Base-by-base conservation (phyloP, 2,113 vertebrate species). In the Bufo gargarizans region DNA sequence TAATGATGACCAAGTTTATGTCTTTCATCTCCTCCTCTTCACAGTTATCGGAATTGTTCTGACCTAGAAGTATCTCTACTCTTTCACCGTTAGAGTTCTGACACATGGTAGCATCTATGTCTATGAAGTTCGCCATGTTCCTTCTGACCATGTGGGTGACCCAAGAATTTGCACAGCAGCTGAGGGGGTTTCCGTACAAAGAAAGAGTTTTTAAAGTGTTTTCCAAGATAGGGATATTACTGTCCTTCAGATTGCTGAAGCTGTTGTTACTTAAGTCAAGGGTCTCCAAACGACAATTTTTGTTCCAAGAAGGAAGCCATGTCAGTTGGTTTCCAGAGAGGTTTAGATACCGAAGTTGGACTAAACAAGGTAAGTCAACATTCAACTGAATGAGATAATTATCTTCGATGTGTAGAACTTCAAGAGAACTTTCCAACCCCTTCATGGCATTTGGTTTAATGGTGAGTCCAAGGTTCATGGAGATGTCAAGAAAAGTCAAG, bases 191-290 rank as follows among this genome's bases (percentile, higher is more conserved):
- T 16, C 96, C 97, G 2, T 95, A 92, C 77, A 99, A 92, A 91
- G 97, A 97, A 55, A 99, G 94, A 49, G 93, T 96, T 88, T 94
- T 95, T 2, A 99, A 95, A 0, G 96, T 97, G 77, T 88, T 94
- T 89, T 97, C 95, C 92, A 99, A 90, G 12, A 94, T 94, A 0
- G 93, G 91, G 85, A 99, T 94, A 56, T 96, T 95, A 47, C 93
- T 93, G 88, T 91, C 89, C 0, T 97, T 94, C 80, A 99, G 91
- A 0, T 94, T 94, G 65, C 95, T 96, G 89, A 99, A 93, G 88
- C 93, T 96, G 83, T 99, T 99, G 91, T 98, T 97, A 81, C 95
- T 94, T 67, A 99, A 93, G 91, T 99, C 98, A 53, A 99, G 91
- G 6, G 95, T 95, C 93, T 98, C 97, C 0, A 99, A 91, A 9